Conservation (phyloP, 2,113 vertebrate genomes). For the Eurypyga helias region DNA sequence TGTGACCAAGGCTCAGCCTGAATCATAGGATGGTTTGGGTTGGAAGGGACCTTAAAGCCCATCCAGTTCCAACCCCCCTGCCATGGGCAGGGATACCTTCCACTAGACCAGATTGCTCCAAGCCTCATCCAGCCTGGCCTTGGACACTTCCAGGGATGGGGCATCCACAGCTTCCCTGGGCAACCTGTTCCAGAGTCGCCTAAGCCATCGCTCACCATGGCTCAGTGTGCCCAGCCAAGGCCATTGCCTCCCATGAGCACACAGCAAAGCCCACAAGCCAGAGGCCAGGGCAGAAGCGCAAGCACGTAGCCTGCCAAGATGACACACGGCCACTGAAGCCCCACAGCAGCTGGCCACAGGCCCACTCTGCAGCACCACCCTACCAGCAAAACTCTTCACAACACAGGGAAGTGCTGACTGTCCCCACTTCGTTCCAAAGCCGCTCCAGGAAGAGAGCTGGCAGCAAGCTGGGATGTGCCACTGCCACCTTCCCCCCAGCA, state of each 20-base stretch:
- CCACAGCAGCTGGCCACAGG: background rate
- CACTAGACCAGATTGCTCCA: too few relatives aligned
- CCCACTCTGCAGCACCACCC: background rate
- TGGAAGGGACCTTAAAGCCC: too few relatives aligned
- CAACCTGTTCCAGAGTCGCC: background rate
- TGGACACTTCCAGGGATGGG: too few relatives aligned
- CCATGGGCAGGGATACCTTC: too few relatives aligned
- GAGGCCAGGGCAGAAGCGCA: background rate
- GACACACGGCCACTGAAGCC: background rate
- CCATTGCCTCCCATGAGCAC: background rate
- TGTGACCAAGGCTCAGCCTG: background rate
- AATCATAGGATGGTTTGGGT: too few relatives aligned
- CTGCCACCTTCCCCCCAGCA: background rate
- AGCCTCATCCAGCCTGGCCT: too few relatives aligned
- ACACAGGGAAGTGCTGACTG: background rate
- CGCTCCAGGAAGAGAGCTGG: background rate
- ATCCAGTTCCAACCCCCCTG: too few relatives aligned
- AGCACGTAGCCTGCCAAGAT: fast-evolving
- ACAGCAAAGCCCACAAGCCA: background rate
- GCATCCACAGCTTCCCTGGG: too few relatives aligned
- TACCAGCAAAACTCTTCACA: background rate
- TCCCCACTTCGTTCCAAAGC: background rate
- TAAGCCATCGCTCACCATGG: background rate
- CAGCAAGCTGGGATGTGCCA: background rate
- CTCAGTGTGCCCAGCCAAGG: background rate